These are phyloP conservation scores for Polyploca ridens DNA, from an alignment of 2,888 invertebrate species.

Conservation along the genomic window DNA sequence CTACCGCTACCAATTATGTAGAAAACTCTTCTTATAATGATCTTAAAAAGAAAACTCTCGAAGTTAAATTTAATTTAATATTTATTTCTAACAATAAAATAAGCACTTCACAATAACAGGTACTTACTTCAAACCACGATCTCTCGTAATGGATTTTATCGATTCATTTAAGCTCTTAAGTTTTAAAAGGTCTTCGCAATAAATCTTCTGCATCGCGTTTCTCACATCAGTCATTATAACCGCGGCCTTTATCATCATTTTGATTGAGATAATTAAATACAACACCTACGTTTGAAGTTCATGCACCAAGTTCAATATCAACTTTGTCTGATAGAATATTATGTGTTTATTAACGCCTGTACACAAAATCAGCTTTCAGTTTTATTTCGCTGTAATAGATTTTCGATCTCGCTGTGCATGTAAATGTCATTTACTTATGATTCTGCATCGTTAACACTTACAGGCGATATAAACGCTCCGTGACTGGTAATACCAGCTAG, in stretches of 20 bases:
- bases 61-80: background rate
- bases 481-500: background rate
- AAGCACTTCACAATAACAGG: background rate
- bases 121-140: slow-evolving; percentile 20
- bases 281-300: slow-evolving; percentile 3
- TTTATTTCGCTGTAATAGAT: background rate
- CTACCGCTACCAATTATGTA: background rate
- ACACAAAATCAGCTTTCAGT: background rate
- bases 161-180: slow-evolving; percentile 29
- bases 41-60: too few relatives aligned
- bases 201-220: slow-evolving; percentile 33
- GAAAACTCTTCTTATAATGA: background rate
- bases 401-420: slow-evolving; percentile 2
- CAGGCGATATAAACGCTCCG: background rate
- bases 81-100: slow-evolving; percentile 1
- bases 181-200: slow-evolving; percentile 30
- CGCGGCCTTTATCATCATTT: background rate
- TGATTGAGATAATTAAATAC: background rate
- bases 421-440: slow-evolving; percentile 5
- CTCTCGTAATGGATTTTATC: slow-evolving; percentile 29
- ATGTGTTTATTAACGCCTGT: slow-evolving; percentile 1
- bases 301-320: slow-evolving; percentile 5
- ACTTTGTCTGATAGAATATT: background rate
- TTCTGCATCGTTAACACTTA: slow-evolving; percentile 11
- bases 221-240: slow-evolving; percentile 10